Percentiles rank a stretch among this genome's conserved stretches.
These are phyloP conservation scores for Stomatorhinus ivindoensis DNA, from an alignment of 2,113 vertebrate species.

Conservation along the genomic window DNA sequence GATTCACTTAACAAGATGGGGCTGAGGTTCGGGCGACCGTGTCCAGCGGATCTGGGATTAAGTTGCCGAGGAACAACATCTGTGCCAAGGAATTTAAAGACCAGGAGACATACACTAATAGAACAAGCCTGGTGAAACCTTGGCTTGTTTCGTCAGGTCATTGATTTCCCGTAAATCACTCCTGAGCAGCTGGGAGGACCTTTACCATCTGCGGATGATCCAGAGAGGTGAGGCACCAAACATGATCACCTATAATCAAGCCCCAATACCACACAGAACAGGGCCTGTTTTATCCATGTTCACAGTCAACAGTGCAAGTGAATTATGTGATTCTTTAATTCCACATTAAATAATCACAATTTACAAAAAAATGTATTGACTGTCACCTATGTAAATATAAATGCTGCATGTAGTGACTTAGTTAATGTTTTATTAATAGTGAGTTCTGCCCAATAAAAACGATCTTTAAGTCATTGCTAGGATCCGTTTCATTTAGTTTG, in stretches of 20 bases:
- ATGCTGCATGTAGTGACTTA: not conserved
- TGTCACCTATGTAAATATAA: not conserved
- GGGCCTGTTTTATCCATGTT: not conserved
- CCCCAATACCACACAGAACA: not conserved
- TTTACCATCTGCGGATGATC: constrained; percentile 1
- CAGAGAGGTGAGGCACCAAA: not conserved
- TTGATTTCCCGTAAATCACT: constrained; percentile 12
- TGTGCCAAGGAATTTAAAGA: not conserved
- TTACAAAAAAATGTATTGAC: not conserved
- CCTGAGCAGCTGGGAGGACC: not conserved
- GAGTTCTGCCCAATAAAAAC: not conserved
- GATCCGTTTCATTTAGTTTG: not conserved
- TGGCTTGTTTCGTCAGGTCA: not conserved
- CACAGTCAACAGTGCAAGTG: not conserved
- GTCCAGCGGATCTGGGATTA: not conserved
- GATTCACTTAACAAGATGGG: not conserved
- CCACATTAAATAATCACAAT: not conserved
- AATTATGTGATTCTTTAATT: not conserved
- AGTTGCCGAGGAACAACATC: not conserved
- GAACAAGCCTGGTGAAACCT: not conserved
- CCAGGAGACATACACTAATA: not conserved
- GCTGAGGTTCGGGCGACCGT: no score
- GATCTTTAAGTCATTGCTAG: not conserved
- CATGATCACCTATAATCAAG: not conserved
- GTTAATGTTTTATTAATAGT: not conserved